Percentiles rank a stretch among this genome's conserved stretches.
Conservation (phyloP, 1,140 invertebrate species). For the Polypedilum pembai region DNA sequence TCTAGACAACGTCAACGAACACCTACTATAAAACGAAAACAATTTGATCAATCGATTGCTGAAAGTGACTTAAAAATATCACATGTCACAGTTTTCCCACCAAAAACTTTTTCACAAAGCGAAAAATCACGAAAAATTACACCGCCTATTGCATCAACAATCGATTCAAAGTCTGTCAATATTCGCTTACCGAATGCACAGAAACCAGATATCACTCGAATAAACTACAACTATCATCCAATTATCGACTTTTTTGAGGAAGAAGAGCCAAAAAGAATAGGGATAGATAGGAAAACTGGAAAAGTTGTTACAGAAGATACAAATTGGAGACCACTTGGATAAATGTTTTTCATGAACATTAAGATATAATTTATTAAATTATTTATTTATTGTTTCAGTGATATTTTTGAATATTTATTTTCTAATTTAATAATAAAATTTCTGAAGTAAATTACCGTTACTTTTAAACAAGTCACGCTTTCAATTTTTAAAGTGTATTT, state of each 20-base stretch:
- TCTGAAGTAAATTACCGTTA: not conserved
- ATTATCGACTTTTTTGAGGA: conserved; percentile 73
- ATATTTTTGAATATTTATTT: not conserved
- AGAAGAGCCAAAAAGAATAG: not conserved
- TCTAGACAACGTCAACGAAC: conserved; percentile 20
- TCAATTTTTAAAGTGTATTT: not conserved
- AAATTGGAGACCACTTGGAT: not conserved
- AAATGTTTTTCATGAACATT: not conserved
- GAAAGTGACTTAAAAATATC: conserved; percentile 20
- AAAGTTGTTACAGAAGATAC: not conserved
- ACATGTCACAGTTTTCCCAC: conserved; percentile 12
- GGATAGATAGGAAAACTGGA: not conserved
- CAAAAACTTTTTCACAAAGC: not conserved
- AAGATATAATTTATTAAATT: not conserved
- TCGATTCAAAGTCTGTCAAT: not conserved
- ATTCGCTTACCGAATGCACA: conserved; percentile 3
- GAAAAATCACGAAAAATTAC: conserved; percentile 19
- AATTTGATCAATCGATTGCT: conserved; percentile 7
- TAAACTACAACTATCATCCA: conserved; percentile 78
- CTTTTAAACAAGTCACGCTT: not conserved
- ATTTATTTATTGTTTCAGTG: not conserved
- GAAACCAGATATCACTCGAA: conserved; percentile 43
- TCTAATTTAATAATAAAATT: not conserved
- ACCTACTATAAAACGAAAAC: not conserved
- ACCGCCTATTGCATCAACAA: conserved; percentile 28